Percentiles rank a stretch among this genome's conserved stretches.
Evolutionary conservation across 2,888 invertebrate genomes (phyloP).

Genomic region (Platycheirus albimanus): DNA sequence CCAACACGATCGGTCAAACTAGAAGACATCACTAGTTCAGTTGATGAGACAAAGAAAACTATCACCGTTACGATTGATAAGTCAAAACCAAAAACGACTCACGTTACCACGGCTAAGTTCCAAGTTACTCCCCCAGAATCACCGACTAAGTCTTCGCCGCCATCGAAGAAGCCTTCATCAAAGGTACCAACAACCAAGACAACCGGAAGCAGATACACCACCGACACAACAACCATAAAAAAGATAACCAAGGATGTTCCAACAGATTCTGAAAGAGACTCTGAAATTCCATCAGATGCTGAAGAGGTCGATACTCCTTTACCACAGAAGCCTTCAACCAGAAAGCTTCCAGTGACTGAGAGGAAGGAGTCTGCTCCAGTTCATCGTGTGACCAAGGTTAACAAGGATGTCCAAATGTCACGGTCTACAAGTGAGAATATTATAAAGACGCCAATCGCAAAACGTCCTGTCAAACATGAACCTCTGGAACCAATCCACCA

Average conservation of each 20-base stretch:
- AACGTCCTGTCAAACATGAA: slow-evolving; percentile 73
- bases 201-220: slow-evolving; percentile 7
- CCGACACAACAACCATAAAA: slow-evolving; percentile 38
- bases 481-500: slow-evolving; percentile 76
- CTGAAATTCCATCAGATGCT: slow-evolving; percentile 56
- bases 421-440: slow-evolving; percentile 85
- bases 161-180: slow-evolving; percentile 45
- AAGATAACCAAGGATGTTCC: slow-evolving; percentile 52
- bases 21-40: slow-evolving; percentile 58
- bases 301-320: slow-evolving; percentile 51
- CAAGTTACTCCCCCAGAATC: slow-evolving; percentile 70
- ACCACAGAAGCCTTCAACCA: slow-evolving; percentile 68
- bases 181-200: slow-evolving; percentile 61
- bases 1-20: slow-evolving; percentile 61
- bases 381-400: slow-evolving; percentile 81
- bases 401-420: slow-evolving; percentile 83
- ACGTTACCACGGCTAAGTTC: slow-evolving; percentile 75
- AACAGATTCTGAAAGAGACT: slow-evolving; percentile 60
- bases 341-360: slow-evolving; percentile 81
- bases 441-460: slow-evolving; percentile 83
- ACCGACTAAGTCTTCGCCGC: slow-evolving; percentile 48
- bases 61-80: slow-evolving; percentile 29
- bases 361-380: slow-evolving; percentile 82
- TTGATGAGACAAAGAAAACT: slow-evolving; percentile 40
- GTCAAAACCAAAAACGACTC: slow-evolving; percentile 60